Conservation (phyloP, 1,140 invertebrate species). For the Geopemphigus sp. region DNA sequence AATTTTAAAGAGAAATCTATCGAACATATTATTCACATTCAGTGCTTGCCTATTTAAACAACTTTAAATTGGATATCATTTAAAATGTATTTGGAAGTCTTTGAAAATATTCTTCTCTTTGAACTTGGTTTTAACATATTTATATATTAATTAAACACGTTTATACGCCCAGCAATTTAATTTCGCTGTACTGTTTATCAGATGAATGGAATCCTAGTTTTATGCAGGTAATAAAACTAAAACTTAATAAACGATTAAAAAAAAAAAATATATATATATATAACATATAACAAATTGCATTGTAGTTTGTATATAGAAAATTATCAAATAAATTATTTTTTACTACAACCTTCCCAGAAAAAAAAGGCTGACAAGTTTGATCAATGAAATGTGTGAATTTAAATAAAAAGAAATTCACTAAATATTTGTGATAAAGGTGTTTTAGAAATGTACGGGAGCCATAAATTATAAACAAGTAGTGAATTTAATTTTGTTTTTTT, state of each 20-base stretch:
- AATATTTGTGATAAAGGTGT: neutral
- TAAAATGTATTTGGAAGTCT: too few relatives aligned
- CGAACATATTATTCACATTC: too few relatives aligned
- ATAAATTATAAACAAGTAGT: conserved; percentile 13
- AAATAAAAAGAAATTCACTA: conserved; percentile 1
- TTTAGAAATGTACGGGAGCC: neutral
- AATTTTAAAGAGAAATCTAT: too few relatives aligned
- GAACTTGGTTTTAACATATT: too few relatives aligned
- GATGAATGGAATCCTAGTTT: neutral
- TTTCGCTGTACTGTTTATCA: too few relatives aligned
- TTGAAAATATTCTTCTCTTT: too few relatives aligned
- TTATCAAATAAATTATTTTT: conserved; percentile 21
- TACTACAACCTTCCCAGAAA: neutral
- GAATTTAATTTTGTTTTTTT: neutral
- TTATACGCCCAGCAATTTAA: too few relatives aligned
- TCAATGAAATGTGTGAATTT: neutral
- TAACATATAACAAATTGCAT: conserved; percentile 1
- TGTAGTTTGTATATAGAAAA: neutral
- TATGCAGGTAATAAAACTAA: neutral
- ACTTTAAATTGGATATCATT: too few relatives aligned
- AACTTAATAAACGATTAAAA: neutral
- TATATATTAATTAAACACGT: too few relatives aligned
- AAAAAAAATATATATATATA: too few relatives aligned
- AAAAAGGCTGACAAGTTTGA: conserved; percentile 34
- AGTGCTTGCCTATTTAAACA: too few relatives aligned